These are phyloP conservation scores for Galerucella calmariensis DNA, from an alignment of 2,888 invertebrate genomes.

Conservation along the genomic window DNA sequence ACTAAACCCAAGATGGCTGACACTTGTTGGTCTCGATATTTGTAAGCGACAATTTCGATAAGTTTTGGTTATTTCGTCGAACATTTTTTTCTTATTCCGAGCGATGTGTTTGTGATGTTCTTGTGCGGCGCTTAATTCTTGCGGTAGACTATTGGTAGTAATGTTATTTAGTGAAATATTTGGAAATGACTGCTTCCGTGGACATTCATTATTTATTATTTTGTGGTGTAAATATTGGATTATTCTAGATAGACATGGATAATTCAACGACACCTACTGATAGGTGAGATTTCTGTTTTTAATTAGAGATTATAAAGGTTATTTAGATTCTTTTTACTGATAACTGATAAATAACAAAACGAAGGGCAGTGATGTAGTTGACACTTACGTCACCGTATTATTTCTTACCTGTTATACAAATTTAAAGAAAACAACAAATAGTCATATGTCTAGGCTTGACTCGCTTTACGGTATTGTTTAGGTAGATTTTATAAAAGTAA, in stretches of 20 bases:
- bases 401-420: constrained; percentile 50
- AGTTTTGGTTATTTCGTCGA: constrained; percentile 52
- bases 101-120: constrained; percentile 38
- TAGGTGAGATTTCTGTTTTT: constrained; percentile 51
- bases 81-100: constrained; percentile 32
- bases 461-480: constrained; percentile 52
- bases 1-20: constrained; percentile 64
- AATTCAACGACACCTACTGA: constrained; percentile 55
- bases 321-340: constrained; percentile 32
- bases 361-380: constrained; percentile 43
- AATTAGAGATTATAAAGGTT: background rate
- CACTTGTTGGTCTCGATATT: constrained; percentile 63
- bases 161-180: constrained; percentile 55
- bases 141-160: constrained; percentile 47
- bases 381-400: constrained; percentile 54
- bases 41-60: constrained; percentile 54
- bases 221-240: constrained; percentile 55
- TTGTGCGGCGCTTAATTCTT: constrained; percentile 34
- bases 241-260: constrained; percentile 58
- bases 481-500: constrained; percentile 39
- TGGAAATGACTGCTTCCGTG: constrained; percentile 59
- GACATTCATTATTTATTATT: constrained; percentile 56
- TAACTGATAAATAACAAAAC: constrained; percentile 42
- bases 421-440: constrained; percentile 44
- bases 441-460: constrained; percentile 45